Evolutionary conservation across 2,113 vertebrate genomes (phyloP).

Genomic region (Turdus rufiventris): DNA sequence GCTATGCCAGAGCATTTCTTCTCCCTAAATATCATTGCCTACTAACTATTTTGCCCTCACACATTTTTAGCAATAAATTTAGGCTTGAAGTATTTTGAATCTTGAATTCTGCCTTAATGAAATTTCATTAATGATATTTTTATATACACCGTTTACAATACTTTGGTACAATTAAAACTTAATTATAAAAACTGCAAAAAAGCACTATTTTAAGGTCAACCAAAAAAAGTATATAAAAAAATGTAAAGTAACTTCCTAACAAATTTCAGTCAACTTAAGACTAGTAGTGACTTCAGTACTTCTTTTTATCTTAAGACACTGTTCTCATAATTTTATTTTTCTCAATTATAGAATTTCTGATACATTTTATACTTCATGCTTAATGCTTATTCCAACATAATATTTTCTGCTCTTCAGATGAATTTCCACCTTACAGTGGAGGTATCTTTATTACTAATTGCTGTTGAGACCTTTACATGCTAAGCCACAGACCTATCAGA

Average conservation of each 20-base stretch:
- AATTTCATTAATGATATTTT: background rate
- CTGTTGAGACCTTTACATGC: background rate
- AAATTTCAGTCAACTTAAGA: background rate
- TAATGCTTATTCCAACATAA: background rate
- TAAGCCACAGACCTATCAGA: background rate
- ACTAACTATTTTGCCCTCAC: background rate
- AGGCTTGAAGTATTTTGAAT: background rate
- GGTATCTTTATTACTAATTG: conserved; percentile 17
- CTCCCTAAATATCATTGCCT: background rate
- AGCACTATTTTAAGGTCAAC: background rate
- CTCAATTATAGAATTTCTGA: background rate
- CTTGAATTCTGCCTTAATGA: background rate
- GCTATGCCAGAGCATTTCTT: background rate
- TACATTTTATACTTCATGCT: background rate
- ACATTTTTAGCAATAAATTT: background rate
- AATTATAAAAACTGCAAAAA: background rate
- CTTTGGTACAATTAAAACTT: background rate
- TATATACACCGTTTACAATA: background rate
- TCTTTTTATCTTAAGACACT: background rate
- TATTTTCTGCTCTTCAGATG: background rate
- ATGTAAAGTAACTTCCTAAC: background rate
- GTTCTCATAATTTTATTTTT: background rate
- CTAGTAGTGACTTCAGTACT: background rate
- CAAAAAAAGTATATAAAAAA: background rate
- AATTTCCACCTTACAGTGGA: background rate